Evolutionary conservation across 1,140 invertebrate genomes (phyloP).

Genomic region (Macrotrachela quadricornifera): DNA sequence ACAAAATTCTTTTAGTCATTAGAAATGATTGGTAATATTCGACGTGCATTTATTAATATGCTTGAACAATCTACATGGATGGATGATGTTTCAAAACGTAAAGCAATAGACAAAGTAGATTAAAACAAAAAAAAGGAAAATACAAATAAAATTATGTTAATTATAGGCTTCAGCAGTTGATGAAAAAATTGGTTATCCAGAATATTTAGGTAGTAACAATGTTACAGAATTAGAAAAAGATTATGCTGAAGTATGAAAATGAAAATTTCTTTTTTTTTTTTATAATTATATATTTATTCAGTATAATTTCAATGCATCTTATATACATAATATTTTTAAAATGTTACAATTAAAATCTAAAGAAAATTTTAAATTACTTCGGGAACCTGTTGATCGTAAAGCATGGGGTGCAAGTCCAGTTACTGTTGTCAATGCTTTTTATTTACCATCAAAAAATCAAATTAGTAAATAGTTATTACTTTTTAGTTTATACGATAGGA

Average conservation of each 20-base stretch:
- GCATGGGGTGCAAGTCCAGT: slow-evolving; percentile 32
- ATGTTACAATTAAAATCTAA: too few relatives aligned
- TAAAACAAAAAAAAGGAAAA: background rate
- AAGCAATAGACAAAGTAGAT: slow-evolving; percentile 52
- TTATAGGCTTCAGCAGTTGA: background rate
- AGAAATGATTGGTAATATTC: slow-evolving; percentile 59
- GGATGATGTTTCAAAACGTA: slow-evolving; percentile 49
- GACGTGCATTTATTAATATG: slow-evolving; percentile 51
- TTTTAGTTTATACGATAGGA: too few relatives aligned
- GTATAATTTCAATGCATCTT: too few relatives aligned
- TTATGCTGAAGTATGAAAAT: too few relatives aligned
- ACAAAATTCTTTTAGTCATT: slow-evolving; percentile 39
- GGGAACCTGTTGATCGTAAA: slow-evolving; percentile 9
- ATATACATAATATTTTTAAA: too few relatives aligned
- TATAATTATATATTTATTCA: too few relatives aligned
- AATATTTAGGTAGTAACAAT: slow-evolving; percentile 11
- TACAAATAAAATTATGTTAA: background rate
- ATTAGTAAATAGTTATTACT: slow-evolving; percentile 13
- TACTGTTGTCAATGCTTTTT: slow-evolving; percentile 27
- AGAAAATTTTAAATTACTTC: slow-evolving; percentile 7
- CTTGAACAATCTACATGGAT: slow-evolving; percentile 55
- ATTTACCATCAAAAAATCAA: slow-evolving; percentile 26
- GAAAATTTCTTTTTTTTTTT: too few relatives aligned
- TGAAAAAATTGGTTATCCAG: slow-evolving; percentile 2
- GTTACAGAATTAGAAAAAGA: slow-evolving; percentile 35